Conservation (phyloP, 2,797 vertebrate genomes). For the Scyliorhinus canicula region DNA sequence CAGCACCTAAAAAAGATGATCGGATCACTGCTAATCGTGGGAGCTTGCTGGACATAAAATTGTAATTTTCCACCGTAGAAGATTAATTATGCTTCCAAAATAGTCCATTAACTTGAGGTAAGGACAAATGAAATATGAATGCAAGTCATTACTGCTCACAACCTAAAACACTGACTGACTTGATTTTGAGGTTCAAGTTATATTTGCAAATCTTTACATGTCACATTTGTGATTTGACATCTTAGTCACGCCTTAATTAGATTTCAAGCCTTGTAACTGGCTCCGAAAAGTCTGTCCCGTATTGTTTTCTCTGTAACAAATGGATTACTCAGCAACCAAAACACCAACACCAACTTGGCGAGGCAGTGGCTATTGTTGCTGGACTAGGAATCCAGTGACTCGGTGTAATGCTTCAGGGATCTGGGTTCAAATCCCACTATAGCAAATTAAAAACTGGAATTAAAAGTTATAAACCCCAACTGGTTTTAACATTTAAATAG, state of each 20-base stretch:
- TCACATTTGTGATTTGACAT: background rate
- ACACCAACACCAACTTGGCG: too few relatives aligned
- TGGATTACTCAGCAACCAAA: background rate
- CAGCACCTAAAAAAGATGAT: background rate
- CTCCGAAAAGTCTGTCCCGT: background rate
- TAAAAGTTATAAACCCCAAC: too few relatives aligned
- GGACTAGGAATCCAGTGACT: too few relatives aligned
- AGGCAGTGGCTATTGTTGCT: too few relatives aligned
- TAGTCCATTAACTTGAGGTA: background rate
- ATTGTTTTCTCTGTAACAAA: background rate
- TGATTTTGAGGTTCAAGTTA: background rate
- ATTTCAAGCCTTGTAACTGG: background rate
- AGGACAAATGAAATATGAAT: too few relatives aligned
- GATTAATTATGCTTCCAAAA: background rate
- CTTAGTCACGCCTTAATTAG: background rate
- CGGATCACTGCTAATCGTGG: background rate
- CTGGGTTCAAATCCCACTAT: too few relatives aligned
- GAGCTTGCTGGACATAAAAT: background rate
- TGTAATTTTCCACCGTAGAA: background rate
- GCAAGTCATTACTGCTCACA: background rate
- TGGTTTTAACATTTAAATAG: too few relatives aligned
- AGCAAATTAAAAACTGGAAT: too few relatives aligned
- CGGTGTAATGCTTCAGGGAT: too few relatives aligned
- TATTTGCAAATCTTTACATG: background rate
- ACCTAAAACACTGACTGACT: background rate